Conservation (phyloP, 2,113 vertebrate genomes). For the Perognathus longimembris region DNA sequence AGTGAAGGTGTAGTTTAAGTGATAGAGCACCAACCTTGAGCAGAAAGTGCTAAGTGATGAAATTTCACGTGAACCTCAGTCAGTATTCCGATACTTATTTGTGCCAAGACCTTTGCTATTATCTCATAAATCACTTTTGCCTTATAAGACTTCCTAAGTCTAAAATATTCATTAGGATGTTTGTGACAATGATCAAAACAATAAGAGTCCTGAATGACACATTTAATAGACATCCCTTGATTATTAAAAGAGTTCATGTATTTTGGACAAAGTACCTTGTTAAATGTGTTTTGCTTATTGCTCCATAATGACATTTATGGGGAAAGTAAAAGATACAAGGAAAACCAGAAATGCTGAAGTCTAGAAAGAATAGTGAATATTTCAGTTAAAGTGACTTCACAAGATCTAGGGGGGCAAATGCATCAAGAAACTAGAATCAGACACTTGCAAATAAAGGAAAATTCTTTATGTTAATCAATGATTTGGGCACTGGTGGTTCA, state of each 20-base stretch:
- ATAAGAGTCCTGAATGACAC: neutral
- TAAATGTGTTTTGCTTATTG: neutral
- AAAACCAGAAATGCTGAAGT: neutral
- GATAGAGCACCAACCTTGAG: too few species aligned
- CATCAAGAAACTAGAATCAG: neutral
- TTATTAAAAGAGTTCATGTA: neutral
- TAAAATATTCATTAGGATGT: slow-evolving; percentile 3
- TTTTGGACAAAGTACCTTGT: neutral
- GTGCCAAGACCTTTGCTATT: neutral
- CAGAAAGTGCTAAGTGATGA: neutral
- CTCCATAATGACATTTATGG: neutral
- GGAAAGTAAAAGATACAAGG: neutral
- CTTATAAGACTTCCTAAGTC: neutral
- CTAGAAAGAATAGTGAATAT: neutral
- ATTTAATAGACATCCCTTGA: neutral
- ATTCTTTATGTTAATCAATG: neutral
- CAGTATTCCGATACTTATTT: neutral
- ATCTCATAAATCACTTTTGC: neutral
- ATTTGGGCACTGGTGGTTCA: too few species aligned
- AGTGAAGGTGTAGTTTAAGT: too few species aligned
- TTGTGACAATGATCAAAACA: neutral
- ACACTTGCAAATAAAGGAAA: neutral
- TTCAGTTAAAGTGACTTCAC: neutral
- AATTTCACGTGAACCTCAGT: neutral
- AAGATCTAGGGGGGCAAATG: neutral